Percentiles rank a stretch among this genome's conserved stretches.
Evolutionary conservation across 2,797 vertebrate species (phyloP).

Genomic region (Malacoraja senta): DNA sequence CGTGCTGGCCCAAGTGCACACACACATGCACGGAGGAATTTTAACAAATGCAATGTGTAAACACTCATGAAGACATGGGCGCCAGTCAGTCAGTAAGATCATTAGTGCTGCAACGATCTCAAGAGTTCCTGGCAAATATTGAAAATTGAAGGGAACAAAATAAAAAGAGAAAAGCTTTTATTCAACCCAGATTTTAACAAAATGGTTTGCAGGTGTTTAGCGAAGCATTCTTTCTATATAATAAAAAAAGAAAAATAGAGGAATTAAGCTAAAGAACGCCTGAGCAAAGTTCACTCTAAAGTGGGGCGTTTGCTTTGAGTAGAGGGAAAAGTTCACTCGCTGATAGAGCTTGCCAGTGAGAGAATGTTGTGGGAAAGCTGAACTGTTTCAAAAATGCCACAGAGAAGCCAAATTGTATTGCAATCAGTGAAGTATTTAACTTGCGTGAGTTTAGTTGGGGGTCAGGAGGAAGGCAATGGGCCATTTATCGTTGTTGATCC

Average conservation of each 20-base stretch:
- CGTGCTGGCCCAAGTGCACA: background rate
- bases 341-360: background rate
- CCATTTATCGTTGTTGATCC: background rate
- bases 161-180: background rate
- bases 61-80: constrained; percentile 18
- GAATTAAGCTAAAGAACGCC: background rate
- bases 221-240: background rate
- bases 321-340: background rate
- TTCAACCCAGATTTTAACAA: constrained; percentile 29
- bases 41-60: constrained; percentile 36
- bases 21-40: background rate
- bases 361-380: background rate
- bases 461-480: background rate
- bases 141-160: background rate
- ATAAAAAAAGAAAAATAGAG: background rate
- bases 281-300: too few species aligned
- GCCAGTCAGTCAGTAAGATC: constrained; percentile 18
- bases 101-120: constrained; percentile 26
- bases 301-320: too few species aligned
- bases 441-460: background rate
- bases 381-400: constrained; percentile 17
- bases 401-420: background rate
- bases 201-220: constrained; percentile 32
- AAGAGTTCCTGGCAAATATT: constrained; percentile 9
- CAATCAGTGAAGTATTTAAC: background rate